Evolutionary conservation across 2,888 invertebrate genomes (phyloP).

Genomic region (Abrostola tripartita): DNA sequence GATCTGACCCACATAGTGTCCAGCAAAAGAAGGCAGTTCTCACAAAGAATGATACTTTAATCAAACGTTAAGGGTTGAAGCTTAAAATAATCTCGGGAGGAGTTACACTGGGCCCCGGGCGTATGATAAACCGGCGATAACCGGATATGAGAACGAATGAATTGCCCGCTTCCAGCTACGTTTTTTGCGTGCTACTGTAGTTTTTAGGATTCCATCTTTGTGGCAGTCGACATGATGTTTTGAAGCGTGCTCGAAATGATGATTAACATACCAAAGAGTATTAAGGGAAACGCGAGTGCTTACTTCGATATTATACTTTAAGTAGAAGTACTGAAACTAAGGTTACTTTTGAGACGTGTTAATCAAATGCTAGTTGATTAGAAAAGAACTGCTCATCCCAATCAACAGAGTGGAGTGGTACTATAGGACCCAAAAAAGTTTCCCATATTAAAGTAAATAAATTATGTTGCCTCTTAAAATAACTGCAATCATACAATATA

Average conservation of each 20-base stretch:
- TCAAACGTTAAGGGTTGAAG: conserved; percentile 83
- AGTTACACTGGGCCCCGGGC: conserved; percentile 78
- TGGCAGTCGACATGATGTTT: conserved; percentile 42
- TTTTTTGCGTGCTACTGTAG: conserved; percentile 78
- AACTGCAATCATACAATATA: no score
- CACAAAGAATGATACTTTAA: conserved; percentile 75
- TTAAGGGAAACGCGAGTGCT: background rate
- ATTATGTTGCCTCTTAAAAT: no score
- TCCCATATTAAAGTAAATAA: no score
- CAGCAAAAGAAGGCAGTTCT: conserved; percentile 52
- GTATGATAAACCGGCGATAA: conserved; percentile 86
- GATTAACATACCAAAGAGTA: conserved; percentile 30
- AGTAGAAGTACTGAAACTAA: no score
- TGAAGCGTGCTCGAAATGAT: conserved; percentile 14
- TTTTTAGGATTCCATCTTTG: conserved; percentile 62
- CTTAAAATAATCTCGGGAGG: conserved; percentile 84
- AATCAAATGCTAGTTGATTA: no score
- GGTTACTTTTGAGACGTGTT: no score
- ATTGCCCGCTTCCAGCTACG: conserved; percentile 82
- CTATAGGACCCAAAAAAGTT: no score
- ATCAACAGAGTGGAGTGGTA: no score
- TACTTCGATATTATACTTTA: no score
- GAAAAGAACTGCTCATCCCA: no score
- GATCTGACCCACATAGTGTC: conserved; percentile 27
- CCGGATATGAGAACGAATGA: conserved; percentile 84